Conservation (phyloP, 2,888 invertebrate genomes). For the Atethmia centrago region DNA sequence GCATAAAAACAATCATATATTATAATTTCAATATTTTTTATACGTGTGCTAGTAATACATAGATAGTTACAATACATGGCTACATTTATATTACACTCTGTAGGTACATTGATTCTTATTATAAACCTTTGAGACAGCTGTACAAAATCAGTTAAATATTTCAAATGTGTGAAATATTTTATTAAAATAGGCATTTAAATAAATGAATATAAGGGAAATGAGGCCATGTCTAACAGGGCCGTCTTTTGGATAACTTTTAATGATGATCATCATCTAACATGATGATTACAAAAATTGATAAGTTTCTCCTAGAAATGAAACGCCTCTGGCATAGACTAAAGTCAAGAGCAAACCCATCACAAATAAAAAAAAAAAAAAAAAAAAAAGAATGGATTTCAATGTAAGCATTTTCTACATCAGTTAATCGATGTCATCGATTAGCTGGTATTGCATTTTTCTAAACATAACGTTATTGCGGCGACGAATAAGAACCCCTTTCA, state of each 20-base stretch:
- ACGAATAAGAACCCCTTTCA: background rate
- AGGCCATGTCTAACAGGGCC: background rate
- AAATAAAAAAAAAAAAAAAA: too few relatives aligned
- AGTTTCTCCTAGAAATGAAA: constrained; percentile 9
- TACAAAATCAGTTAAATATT: constrained; percentile 32
- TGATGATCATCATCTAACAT: background rate
- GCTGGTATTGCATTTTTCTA: background rate
- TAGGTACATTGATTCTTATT: constrained; percentile 61
- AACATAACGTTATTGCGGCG: background rate
- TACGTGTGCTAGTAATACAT: constrained; percentile 55
- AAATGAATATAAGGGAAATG: constrained; percentile 5
- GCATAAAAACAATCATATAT: constrained; percentile 56
- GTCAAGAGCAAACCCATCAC: too few relatives aligned
- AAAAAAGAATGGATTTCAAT: background rate
- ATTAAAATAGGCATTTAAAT: background rate
- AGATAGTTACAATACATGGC: constrained; percentile 56
- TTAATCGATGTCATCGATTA: background rate
- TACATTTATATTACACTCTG: constrained; percentile 62
- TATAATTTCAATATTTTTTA: constrained; percentile 56
- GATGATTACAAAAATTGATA: background rate
- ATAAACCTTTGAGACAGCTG: constrained; percentile 26
- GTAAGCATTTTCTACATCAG: background rate
- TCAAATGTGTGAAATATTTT: background rate
- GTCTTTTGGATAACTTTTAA: background rate
- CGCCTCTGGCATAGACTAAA: too few relatives aligned